Evolutionary conservation across 2,113 vertebrate genomes (phyloP).

Genomic region (Eleginops maclovinus): DNA sequence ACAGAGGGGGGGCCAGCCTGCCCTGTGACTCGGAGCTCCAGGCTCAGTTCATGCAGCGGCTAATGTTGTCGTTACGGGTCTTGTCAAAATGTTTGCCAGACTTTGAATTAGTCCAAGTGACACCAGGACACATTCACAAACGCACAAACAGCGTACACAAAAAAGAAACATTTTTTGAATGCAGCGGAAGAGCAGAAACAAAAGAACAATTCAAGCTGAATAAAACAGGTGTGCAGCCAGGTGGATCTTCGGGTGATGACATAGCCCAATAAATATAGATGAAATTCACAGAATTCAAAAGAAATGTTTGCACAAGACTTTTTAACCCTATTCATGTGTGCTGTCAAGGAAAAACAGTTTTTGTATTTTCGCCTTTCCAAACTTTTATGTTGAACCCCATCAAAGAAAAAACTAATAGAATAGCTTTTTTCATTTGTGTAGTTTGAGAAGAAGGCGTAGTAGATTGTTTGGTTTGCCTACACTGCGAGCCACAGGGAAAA

Average conservation of each 20-base stretch:
- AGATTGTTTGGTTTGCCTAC: not conserved
- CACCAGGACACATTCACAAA: not conserved
- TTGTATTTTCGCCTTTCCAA: not conserved
- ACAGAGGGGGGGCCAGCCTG: constrained; percentile 12
- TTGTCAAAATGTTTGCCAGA: constrained; percentile 14
- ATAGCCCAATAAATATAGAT: not conserved
- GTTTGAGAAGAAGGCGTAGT: not conserved
- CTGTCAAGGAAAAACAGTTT: not conserved
- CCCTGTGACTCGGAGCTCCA: constrained; percentile 8
- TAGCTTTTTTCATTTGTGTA: not conserved
- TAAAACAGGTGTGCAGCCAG: not conserved
- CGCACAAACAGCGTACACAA: not conserved
- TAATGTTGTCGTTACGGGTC: not conserved
- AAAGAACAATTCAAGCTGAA: not conserved
- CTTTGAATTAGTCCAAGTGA: not conserved
- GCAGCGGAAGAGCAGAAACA: not conserved
- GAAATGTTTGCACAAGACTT: not conserved
- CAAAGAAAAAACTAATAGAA: not conserved
- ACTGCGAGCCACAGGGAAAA: not conserved
- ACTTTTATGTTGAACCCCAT: too few relatives aligned
- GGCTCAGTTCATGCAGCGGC: not conserved
- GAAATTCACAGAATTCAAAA: not conserved
- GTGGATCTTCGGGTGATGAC: not conserved
- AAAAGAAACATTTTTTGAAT: not conserved
- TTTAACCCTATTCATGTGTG: not conserved